Conservation (phyloP, 2,113 vertebrate species). For the Eupsittula cactorum region DNA sequence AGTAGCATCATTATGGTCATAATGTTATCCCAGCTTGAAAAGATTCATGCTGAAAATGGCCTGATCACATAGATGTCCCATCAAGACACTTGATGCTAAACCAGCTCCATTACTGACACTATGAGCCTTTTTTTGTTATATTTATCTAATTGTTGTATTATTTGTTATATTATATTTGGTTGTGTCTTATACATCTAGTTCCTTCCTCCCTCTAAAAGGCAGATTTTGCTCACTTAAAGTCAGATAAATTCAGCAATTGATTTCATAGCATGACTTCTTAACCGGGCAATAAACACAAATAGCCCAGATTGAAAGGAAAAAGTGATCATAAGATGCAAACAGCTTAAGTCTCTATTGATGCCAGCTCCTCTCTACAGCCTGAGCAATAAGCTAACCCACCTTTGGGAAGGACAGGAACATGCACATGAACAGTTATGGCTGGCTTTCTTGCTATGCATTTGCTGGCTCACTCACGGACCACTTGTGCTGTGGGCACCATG, state of each 20-base stretch:
- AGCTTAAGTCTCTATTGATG: neutral
- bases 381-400: neutral
- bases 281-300: neutral
- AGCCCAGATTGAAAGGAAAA: neutral
- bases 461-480: fast-evolving
- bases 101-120: neutral
- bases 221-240: neutral
- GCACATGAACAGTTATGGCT: neutral
- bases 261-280: neutral
- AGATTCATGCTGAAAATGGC: neutral
- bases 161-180: neutral
- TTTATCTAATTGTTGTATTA: neutral
- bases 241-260: neutral
- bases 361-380: neutral
- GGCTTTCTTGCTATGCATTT: fast-evolving
- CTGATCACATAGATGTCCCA: neutral
- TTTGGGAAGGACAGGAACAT: neutral
- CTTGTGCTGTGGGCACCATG: neutral
- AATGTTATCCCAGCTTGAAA: neutral
- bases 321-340: neutral
- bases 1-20: neutral
- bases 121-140: neutral
- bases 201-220: neutral
- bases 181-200: neutral
- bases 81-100: neutral